Evolutionary conservation across 2,113 vertebrate genomes (phyloP), one percentile per base, ranked within the genome.

Genomic region (Melanostigma gelatinosum): DNA sequence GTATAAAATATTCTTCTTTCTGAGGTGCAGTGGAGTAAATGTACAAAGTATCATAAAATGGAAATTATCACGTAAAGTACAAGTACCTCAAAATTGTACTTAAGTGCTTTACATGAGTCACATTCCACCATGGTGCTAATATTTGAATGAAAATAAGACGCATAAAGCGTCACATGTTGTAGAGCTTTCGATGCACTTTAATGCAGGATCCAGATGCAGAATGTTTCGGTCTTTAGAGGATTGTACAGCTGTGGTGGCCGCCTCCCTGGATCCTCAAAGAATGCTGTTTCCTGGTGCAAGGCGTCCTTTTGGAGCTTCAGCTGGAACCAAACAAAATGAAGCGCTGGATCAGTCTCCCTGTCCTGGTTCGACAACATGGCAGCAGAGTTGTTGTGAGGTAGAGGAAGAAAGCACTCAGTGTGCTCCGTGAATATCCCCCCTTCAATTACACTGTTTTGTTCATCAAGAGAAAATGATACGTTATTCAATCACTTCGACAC

Each of bases 401-500:
- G 60, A 73, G 36, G 69, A 80, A 85, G 61, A 87, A 84, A 79
- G 75, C 58, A 27, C 64, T 76, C 77, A 2, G 50, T 76, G 79
- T 18, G 52, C 66, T 85, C 75, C 11, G 54, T 79, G 70, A 57
- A 75, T 48, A 24, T 55, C 38, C 6, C 38, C 6, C 70, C 32
- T 18, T 62, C 66, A 67, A 74, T 75, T 63, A 72, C 40, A 63
- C 86, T 79, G 77, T 89, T 88, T 87, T 73, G 85, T 52, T 88
- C 79, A 87, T 89, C 78, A 79, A 87, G 68, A 55, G 77, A 88
- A 94, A 92, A 93, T 92, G 11, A 93, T 87, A 92, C 84, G 91
- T 93, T 90, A 87, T 82, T 91, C 87, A 91, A 83, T 87, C 83
- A 85, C 84, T 88, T 90, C 50, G 55, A 73, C 77, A 83, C 79